These are phyloP conservation scores for Formica selysi DNA, from an alignment of 1,140 invertebrate species.

Conservation along the genomic window DNA sequence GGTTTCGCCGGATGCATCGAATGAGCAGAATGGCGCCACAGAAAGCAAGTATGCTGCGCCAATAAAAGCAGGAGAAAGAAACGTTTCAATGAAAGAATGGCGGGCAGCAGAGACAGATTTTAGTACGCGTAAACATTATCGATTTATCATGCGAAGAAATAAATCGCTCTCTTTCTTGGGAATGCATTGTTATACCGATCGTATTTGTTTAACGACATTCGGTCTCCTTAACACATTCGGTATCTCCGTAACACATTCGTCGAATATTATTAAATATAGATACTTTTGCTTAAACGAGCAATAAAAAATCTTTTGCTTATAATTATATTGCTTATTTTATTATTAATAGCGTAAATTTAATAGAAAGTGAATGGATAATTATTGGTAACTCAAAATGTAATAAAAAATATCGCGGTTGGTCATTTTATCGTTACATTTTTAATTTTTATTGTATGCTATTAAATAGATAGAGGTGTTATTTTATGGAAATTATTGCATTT, in stretches of 20 bases:
- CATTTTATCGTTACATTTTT: constrained; percentile 15
- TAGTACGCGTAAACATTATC: constrained; percentile 47
- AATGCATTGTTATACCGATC: constrained; percentile 33
- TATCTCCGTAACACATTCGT: background rate
- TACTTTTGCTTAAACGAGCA: background rate
- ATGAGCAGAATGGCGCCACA: constrained; percentile 2
- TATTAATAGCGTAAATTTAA: background rate
- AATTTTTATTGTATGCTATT: constrained; percentile 1
- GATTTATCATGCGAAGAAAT: constrained; percentile 33
- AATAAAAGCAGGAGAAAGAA: constrained; percentile 51
- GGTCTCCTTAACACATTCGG: background rate
- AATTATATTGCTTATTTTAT: background rate
- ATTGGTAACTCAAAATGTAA: background rate
- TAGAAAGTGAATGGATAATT: background rate
- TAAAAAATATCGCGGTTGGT: background rate
- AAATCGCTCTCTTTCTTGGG: constrained; percentile 15
- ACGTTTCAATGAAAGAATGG: constrained; percentile 38
- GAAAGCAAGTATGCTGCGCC: constrained; percentile 20
- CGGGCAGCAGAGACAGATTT: constrained; percentile 20
- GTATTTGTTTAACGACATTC: constrained; percentile 33
- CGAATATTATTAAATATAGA: background rate
- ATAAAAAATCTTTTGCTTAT: background rate
- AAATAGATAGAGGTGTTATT: background rate
- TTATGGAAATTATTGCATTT: constrained; percentile 17
- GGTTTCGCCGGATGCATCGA: background rate